A percentile compares a stretch with the other conserved stretches of the same genome.
These are phyloP conservation scores for Drosophila hamatofila DNA, from an alignment of 2,888 invertebrate species.

Conservation along the genomic window DNA sequence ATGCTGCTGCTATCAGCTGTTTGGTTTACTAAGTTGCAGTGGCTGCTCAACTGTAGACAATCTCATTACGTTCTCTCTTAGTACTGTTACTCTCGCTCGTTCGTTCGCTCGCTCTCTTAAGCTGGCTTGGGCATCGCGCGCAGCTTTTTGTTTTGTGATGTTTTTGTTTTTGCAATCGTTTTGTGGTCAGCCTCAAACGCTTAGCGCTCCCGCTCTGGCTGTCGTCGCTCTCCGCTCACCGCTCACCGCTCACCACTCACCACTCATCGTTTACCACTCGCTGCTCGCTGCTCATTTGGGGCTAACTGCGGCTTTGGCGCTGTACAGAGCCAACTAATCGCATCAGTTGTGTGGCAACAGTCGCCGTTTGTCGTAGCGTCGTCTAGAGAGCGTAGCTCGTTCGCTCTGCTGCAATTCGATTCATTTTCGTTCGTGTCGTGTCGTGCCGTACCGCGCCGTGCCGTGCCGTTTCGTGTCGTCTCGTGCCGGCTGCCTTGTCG, in stretches of 20 bases:
- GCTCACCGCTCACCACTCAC: neutral
- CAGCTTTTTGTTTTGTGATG: conserved; percentile 36
- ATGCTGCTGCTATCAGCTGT: conserved; percentile 26
- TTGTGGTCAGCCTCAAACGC: conserved; percentile 49
- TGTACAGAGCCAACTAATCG: conserved; percentile 44
- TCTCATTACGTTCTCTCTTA: neutral
- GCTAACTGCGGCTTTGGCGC: conserved; percentile 34
- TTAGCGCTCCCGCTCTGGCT: conserved; percentile 21
- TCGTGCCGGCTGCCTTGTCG: conserved; percentile 4
- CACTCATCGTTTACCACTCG: conserved; percentile 1
- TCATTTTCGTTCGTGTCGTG: conserved; percentile 11
- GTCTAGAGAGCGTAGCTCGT: conserved; percentile 36
- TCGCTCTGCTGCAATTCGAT: conserved; percentile 20
- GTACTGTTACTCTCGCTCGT: neutral
- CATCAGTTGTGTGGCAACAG: conserved; percentile 75
- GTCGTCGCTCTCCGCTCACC: conserved; percentile 8
- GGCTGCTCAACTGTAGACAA: conserved; percentile 27
- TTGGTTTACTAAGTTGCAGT: conserved; percentile 19
- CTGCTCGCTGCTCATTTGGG: conserved; percentile 17
- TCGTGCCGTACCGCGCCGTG: conserved; percentile 11
- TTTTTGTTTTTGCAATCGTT: conserved; percentile 43
- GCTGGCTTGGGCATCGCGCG: conserved; percentile 43
- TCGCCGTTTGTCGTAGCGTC: conserved; percentile 61
- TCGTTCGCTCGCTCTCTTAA: neutral
- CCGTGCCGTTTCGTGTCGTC: conserved; percentile 4